Evolutionary conservation across 37 sponge, comb jelly and placozoan species (phyloP).

Genomic region (Spongilla lacustris): DNA sequence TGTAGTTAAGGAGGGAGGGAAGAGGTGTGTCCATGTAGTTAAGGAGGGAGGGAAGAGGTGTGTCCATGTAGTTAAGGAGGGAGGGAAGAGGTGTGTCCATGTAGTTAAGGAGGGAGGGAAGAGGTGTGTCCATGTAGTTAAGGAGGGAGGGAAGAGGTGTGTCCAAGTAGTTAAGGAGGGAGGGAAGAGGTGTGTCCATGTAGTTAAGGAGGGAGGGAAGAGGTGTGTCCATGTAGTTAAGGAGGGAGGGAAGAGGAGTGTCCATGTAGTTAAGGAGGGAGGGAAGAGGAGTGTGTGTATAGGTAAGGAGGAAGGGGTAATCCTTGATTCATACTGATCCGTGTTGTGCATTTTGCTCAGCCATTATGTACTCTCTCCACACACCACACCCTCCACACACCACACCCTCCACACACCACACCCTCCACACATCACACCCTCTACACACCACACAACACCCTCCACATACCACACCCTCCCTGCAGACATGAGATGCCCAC

Average conservation of each 20-base stretch:
- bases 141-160: slow-evolving; percentile 74
- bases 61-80: slow-evolving; percentile 81
- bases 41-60: slow-evolving; percentile 67
- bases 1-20: not conserved
- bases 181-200: not conserved
- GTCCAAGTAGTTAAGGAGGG: slow-evolving; percentile 22
- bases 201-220: not conserved
- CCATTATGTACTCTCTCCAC: too few species aligned
- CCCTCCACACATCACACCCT: not conserved
- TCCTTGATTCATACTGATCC: too few species aligned
- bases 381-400: not conserved
- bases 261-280: not conserved
- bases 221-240: not conserved
- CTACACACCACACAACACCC: not conserved
- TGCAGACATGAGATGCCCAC: slow-evolving; percentile 97
- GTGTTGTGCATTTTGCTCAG: too few species aligned
- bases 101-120: slow-evolving; percentile 55
- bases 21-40: not conserved
- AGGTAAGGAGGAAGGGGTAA: too few species aligned
- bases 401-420: not conserved
- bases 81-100: slow-evolving; percentile 90
- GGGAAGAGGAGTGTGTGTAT: not conserved
- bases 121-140: slow-evolving; percentile 76
- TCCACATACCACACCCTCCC: not conserved
- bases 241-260: not conserved